Conservation (phyloP, 2,113 vertebrate species). For the Morone chrysops region DNA sequence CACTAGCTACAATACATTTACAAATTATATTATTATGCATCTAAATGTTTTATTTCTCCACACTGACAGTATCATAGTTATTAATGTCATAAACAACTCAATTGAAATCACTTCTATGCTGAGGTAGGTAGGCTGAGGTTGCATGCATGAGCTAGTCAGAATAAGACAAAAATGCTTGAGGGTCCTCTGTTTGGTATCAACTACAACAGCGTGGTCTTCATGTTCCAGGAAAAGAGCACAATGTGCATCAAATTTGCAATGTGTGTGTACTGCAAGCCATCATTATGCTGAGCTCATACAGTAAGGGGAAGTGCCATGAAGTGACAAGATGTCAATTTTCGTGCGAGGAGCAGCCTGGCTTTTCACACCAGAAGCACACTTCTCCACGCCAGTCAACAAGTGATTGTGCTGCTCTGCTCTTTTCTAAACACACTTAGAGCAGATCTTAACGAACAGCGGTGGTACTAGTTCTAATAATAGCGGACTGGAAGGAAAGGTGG, state of each 20-base stretch:
- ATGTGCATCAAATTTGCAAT: background rate
- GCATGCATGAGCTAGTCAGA: constrained; percentile 1
- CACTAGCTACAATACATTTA: background rate
- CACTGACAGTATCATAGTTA: background rate
- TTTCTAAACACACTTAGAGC: too few species aligned
- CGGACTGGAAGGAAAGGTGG: too few species aligned
- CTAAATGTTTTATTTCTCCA: background rate
- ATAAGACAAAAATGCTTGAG: background rate
- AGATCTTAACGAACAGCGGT: too few species aligned
- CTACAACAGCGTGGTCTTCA: background rate
- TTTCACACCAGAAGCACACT: too few species aligned
- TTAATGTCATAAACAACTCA: background rate
- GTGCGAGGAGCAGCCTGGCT: too few species aligned
- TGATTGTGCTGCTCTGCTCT: too few species aligned
- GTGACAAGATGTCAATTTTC: too few species aligned
- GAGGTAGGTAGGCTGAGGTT: background rate
- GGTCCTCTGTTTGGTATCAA: background rate
- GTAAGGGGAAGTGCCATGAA: too few species aligned
- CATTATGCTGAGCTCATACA: too few species aligned
- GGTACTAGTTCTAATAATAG: too few species aligned
- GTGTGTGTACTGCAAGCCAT: too few species aligned
- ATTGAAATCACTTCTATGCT: background rate
- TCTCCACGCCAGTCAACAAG: too few species aligned
- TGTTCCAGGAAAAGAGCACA: background rate
- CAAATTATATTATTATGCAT: background rate